These are phyloP conservation scores for Epinephelus awoara DNA, from an alignment of 2,797 vertebrate genomes.

Conservation along the genomic window DNA sequence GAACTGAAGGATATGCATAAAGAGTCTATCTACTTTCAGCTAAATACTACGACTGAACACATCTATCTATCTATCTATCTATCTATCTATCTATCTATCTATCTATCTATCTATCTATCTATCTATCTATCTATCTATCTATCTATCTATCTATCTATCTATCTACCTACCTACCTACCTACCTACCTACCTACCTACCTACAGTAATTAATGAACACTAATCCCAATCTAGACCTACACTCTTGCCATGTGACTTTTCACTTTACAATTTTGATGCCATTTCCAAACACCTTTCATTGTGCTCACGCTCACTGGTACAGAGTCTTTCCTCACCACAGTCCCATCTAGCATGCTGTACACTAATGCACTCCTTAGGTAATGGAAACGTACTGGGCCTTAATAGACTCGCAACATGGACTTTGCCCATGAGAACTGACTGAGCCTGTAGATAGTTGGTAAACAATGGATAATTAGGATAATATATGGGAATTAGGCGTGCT, in stretches of 20 bases:
- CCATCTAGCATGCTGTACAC: slow-evolving; percentile 36
- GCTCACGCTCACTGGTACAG: not conserved
- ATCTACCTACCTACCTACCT: slow-evolving; percentile 38
- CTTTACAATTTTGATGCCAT: not conserved
- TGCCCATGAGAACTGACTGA: slow-evolving; percentile 71
- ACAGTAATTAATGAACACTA: not conserved
- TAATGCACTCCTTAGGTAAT: slow-evolving; percentile 72
- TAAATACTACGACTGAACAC: slow-evolving; percentile 5
- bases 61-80: slow-evolving; percentile 40
- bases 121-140: slow-evolving; percentile 39
- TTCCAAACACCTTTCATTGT: not conserved
- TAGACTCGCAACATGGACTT: slow-evolving; percentile 68
- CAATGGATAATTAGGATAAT: slow-evolving; percentile 77
- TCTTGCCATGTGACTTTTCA: slow-evolving; percentile 13
- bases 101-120: slow-evolving; percentile 50
- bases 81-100: slow-evolving; percentile 51
- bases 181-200: slow-evolving; percentile 23
- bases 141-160: slow-evolving; percentile 55
- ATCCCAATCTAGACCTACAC: not conserved
- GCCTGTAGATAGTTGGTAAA: slow-evolving; percentile 75
- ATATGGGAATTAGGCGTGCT: slow-evolving; percentile 65
- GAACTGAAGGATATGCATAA: slow-evolving; percentile 9
- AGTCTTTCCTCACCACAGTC: slow-evolving; percentile 2
- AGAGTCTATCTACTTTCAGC: slow-evolving; percentile 35
- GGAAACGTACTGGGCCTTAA: slow-evolving; percentile 68